phyloP scores from a whole-genome alignment of 2,113 vertebrate genomes.

The Atractosteus spatula region DNA sequence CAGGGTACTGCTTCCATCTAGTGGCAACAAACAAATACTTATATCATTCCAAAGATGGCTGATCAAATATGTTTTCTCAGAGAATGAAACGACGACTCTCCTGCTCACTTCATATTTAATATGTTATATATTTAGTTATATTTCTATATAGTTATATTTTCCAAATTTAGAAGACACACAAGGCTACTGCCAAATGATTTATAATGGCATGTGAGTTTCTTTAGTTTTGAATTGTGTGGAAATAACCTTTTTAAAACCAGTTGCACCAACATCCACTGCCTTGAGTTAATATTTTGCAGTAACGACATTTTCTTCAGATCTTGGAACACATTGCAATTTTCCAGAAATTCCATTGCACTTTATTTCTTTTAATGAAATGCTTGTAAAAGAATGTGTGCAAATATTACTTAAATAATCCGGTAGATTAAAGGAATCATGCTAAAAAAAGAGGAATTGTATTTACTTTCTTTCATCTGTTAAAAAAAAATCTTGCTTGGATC shows the following conservation, averaged over 20 bases:
- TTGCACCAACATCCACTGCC: not conserved
- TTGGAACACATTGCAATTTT: conserved; percentile 3
- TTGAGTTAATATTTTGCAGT: not conserved
- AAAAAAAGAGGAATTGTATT: not conserved
- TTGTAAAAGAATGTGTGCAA: not conserved
- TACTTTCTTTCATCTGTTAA: not conserved
- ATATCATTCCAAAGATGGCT: not conserved
- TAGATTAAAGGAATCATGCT: no score
- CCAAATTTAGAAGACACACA: no score
- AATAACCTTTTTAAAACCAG: not conserved
- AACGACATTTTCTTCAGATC: not conserved
- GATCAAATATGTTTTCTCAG: no score
- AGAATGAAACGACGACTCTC: no score
- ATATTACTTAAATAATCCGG: not conserved
- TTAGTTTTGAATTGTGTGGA: conserved; percentile 3
- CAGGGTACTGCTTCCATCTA: conserved; percentile 19
- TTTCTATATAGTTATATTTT: no score
- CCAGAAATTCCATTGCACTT: not conserved
- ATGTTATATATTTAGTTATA: no score
- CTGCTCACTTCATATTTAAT: no score
- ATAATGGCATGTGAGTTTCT: not conserved
- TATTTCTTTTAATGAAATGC: no score
- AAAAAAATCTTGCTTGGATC: no score
- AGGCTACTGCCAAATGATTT: not conserved
- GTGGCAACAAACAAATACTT: not conserved